Evolutionary conservation across 1,140 invertebrate genomes (phyloP).

Genomic region (Mercenaria mercenaria): DNA sequence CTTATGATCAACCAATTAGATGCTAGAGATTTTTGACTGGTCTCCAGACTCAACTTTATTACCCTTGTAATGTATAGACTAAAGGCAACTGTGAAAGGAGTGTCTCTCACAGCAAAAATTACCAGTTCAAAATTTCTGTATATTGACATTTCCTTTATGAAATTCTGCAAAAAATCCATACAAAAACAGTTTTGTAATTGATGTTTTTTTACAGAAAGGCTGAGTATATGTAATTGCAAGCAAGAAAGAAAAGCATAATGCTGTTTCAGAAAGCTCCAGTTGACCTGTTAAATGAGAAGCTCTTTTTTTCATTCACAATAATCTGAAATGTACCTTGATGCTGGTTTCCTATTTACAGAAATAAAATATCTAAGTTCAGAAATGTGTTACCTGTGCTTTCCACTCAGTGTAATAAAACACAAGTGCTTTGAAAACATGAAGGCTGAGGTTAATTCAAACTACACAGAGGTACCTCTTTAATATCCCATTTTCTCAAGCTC

Average conservation of each 20-base stretch:
- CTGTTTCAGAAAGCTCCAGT: not conserved
- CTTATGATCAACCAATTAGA: no score
- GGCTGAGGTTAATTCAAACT: not conserved
- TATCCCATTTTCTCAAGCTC: not conserved
- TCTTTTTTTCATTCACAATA: not conserved
- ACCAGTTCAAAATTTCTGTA: no score
- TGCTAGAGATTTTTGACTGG: no score
- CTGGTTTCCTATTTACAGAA: not conserved
- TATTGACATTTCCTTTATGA: no score
- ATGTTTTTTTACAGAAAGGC: not conserved
- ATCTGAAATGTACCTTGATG: constrained; percentile 1
- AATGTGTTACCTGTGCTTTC: not conserved
- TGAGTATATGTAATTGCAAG: not conserved
- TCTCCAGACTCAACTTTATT: no score
- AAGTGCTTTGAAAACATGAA: not conserved
- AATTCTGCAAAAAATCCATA: no score
- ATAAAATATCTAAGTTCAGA: not conserved
- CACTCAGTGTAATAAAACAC: not conserved
- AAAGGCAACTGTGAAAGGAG: no score
- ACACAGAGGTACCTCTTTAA: not conserved
- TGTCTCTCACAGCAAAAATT: no score
- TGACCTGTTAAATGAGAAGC: not conserved
- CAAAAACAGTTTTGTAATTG: no score
- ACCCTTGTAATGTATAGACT: no score
- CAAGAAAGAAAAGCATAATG: not conserved